These are phyloP conservation scores for Sinocyclocheilus rhinocerous DNA, from an alignment of 2,113 vertebrate species.

Conservation along the genomic window DNA sequence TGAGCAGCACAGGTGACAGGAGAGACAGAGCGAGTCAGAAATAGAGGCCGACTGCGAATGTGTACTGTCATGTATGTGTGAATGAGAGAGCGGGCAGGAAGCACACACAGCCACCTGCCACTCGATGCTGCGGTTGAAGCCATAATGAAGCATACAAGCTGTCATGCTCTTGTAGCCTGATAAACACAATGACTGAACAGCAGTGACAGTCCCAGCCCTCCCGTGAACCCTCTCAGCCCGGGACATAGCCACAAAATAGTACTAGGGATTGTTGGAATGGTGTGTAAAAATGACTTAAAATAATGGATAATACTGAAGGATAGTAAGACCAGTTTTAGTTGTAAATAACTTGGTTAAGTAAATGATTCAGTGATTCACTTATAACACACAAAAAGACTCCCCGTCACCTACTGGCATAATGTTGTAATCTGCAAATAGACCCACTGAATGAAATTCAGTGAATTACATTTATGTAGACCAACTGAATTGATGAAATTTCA, in stretches of 20 bases:
- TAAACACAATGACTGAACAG: conserved; percentile 7
- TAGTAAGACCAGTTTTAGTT: not conserved
- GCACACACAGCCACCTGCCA: conserved; percentile 27
- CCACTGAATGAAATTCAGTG: not conserved
- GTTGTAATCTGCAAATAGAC: not conserved
- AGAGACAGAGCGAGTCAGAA: conserved; percentile 25
- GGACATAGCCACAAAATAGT: not conserved
- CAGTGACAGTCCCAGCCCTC: conserved; percentile 4
- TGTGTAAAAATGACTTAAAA: not conserved
- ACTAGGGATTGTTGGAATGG: not conserved
- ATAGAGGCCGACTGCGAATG: conserved; percentile 49
- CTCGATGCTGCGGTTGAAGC: not conserved
- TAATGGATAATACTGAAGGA: not conserved
- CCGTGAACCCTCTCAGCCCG: conserved; percentile 14
- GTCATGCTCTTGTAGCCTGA: conserved; percentile 28
- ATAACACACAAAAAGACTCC: not conserved
- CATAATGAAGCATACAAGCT: conserved; percentile 32
- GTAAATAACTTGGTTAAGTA: not conserved
- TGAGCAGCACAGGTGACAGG: conserved; percentile 35
- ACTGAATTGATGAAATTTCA: no score
- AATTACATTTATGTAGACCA: no score
- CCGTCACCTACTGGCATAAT: no score
- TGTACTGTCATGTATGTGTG: conserved; percentile 27
- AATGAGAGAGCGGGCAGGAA: not conserved
- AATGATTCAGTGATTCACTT: not conserved